These are phyloP conservation scores for Micoletzkya japonica DNA, from an alignment of 2,888 invertebrate genomes.

Conservation along the genomic window DNA sequence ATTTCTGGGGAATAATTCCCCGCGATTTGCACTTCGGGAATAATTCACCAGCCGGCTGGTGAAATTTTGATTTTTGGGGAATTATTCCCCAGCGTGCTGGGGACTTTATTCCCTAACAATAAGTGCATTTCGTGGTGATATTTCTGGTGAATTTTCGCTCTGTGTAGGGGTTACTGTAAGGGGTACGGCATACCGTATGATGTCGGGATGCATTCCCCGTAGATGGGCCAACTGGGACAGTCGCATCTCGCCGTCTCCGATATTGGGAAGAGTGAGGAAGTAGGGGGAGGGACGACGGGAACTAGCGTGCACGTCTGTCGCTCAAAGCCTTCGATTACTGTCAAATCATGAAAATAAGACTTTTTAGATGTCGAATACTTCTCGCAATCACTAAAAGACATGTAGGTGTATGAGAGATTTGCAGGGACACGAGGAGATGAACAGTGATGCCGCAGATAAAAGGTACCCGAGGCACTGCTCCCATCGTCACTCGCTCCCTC, in stretches of 20 bases:
- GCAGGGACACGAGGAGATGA: background rate
- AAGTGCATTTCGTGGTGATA: background rate
- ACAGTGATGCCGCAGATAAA: slow-evolving; percentile 21
- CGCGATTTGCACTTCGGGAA: background rate
- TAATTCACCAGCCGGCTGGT: background rate
- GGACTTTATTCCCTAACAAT: background rate
- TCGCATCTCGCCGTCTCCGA: slow-evolving; percentile 45
- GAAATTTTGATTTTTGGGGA: background rate
- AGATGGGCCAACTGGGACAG: slow-evolving; percentile 55
- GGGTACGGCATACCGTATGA: slow-evolving; percentile 38
- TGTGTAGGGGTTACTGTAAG: background rate
- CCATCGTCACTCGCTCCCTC: slow-evolving; percentile 54
- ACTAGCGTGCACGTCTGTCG: slow-evolving; percentile 33
- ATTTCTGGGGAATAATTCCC: no score
- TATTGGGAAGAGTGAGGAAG: slow-evolving; percentile 45
- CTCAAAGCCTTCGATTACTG: slow-evolving; percentile 11
- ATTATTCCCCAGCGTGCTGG: background rate
- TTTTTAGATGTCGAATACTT: no score
- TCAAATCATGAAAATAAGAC: background rate
- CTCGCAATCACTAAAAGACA: no score
- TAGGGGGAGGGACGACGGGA: slow-evolving; percentile 58
- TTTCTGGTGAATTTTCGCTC: background rate
- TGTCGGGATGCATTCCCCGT: slow-evolving; percentile 62
- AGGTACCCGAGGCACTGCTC: slow-evolving; percentile 31
- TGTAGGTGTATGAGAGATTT: no score